A percentile compares a stretch with the other conserved stretches of the same genome.
Conservation (phyloP, 1,140 invertebrate genomes). For the Drosophila melanica region DNA sequence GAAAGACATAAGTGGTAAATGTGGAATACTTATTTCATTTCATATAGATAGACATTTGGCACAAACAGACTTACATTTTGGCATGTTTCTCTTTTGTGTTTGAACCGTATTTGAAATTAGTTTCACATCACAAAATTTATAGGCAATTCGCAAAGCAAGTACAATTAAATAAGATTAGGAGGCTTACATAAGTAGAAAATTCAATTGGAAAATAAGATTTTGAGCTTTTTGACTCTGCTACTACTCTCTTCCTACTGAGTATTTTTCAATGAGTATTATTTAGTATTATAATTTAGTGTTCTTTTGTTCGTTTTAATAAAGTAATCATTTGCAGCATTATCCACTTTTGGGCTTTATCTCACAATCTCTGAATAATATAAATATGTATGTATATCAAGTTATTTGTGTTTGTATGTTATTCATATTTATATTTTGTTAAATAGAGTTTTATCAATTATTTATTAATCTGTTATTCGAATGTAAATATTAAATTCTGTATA, state of each 20-base stretch:
- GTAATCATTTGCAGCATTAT: constrained; percentile 79
- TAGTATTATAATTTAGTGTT: constrained; percentile 54
- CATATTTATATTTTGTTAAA: constrained; percentile 34
- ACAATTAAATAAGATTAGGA: constrained; percentile 2
- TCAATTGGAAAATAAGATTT: constrained; percentile 15
- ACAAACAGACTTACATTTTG: constrained; percentile 29
- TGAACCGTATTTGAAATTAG: neutral
- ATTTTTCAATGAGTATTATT: constrained; percentile 48
- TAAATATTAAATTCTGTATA: constrained; percentile 49
- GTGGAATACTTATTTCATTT: constrained; percentile 13
- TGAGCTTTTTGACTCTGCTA: constrained; percentile 39
- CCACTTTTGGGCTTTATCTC: constrained; percentile 61
- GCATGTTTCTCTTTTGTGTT: neutral
- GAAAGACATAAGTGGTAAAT: neutral
- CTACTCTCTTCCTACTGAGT: constrained; percentile 26
- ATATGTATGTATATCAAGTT: constrained; percentile 49
- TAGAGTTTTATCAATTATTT: constrained; percentile 26
- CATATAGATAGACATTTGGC: constrained; percentile 25
- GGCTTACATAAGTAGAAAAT: constrained; percentile 13
- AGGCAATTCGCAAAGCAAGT: constrained; percentile 3
- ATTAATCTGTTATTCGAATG: constrained; percentile 31
- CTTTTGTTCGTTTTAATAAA: constrained; percentile 61
- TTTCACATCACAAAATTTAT: constrained; percentile 1
- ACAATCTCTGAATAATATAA: constrained; percentile 63
- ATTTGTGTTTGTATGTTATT: constrained; percentile 40